Base-by-base conservation (phyloP, 2,888 invertebrate genomes). In the Dermolepida albohirtum region DNA sequence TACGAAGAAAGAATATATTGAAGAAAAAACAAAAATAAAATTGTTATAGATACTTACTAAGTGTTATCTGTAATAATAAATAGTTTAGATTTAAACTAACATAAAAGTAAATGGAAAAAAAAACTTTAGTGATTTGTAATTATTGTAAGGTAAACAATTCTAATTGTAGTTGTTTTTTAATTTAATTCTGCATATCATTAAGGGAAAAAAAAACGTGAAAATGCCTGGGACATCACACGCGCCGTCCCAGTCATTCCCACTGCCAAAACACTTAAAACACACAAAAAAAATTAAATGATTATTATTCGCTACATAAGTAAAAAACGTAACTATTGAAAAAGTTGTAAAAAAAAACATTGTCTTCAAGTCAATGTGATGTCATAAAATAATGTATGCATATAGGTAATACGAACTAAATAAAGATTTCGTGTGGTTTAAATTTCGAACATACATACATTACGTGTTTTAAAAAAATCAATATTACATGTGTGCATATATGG, bases 61-160 rank as follows among this genome's bases (percentile, higher is more conserved):
- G 81, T 83, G 83, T 83, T 84, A 82, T 81, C 79, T 82, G 82
- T 83, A 82, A 79, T 82, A 82, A 82, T 82, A 62, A 34, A 82
- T 87, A 87, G 69, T 66, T 66, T 72, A 72, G 86, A 86, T 85
- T 86, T 87, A 85, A 85, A 67, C 14, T 64, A 43, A 51, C 7
- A 27, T 29, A 57, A 62, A 51, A 41, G n/a, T n/a, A n/a, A n/a
- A n/a, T n/a, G n/a, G n/a, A n/a, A 64, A 68, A 65, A 66, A 51
- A 62, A 64, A 63, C 68, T 65, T 69, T 76, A 74, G 68, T 70
- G 67, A 71, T 74, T 75, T 75, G 71, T 74, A 75, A 75, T 68
- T 68, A 49, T 22, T 47, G 54, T 64, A 68, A 68, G 34, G 63
- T 63, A 39, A 52, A 49, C 51, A 55, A 34, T 55, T 68, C 50